Conservation (phyloP, 2,113 vertebrate genomes). For the Ranitomeya imitator region DNA sequence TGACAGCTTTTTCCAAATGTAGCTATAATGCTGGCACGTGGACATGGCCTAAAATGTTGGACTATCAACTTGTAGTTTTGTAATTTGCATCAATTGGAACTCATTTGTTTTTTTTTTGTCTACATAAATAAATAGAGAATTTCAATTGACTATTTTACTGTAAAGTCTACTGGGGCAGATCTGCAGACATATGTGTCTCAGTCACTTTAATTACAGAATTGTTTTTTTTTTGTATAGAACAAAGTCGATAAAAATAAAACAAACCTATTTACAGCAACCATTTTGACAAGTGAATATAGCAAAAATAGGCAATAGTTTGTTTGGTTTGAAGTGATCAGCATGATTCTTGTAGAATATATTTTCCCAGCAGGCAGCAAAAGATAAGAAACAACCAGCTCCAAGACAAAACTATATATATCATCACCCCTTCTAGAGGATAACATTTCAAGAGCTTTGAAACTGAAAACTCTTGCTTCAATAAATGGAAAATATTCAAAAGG, state of each 20-base stretch:
- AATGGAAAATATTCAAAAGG: not conserved
- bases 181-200: not conserved
- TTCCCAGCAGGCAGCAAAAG: not conserved
- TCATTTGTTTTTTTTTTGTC: not conserved
- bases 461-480: not conserved
- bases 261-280: not conserved
- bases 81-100: not conserved
- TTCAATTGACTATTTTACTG: not conserved
- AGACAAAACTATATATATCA: not conserved
- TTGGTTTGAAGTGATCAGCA: not conserved
- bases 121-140: not conserved
- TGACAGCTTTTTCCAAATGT: too few species aligned
- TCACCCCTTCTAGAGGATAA: not conserved
- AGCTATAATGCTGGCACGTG: too few species aligned
- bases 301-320: not conserved
- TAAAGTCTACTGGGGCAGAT: not conserved
- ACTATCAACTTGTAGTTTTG: not conserved
- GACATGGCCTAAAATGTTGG: too few species aligned
- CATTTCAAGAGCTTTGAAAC: not conserved
- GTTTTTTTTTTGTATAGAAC: not conserved
- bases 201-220: not conserved
- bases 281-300: not conserved
- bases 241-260: not conserved
- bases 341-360: not conserved
- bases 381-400: not conserved